Evolutionary conservation across 1,140 invertebrate species (phyloP).

Genomic region (Lethrus apterus): DNA sequence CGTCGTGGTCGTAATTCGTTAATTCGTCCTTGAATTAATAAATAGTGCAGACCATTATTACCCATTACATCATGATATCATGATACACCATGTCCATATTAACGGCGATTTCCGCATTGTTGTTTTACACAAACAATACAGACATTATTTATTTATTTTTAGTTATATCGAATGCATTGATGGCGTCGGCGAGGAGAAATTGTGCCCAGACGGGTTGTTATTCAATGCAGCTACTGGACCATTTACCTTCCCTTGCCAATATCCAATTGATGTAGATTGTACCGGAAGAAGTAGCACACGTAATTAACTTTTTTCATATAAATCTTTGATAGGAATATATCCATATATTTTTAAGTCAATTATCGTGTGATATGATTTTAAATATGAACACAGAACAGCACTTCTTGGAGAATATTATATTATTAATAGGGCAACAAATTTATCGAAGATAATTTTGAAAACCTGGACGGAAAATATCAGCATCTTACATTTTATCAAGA

Average conservation of each 20-base stretch:
- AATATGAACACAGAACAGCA: constrained; percentile 6
- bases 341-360: constrained; percentile 25
- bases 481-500: too few relatives aligned
- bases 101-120: too few relatives aligned
- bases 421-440: too few relatives aligned
- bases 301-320: constrained; percentile 45
- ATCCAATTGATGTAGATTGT: constrained; percentile 76
- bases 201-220: constrained; percentile 77
- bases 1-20: too few relatives aligned
- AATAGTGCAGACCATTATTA: not conserved
- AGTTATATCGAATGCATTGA: constrained; percentile 60
- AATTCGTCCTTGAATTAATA: constrained; percentile 1
- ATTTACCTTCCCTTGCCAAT: constrained; percentile 72
- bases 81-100: not conserved
- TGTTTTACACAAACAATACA: not conserved
- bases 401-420: too few relatives aligned
- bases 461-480: too few relatives aligned
- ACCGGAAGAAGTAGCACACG: constrained; percentile 58
- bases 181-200: constrained; percentile 63
- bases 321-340: constrained; percentile 11
- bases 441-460: too few relatives aligned
- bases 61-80: not conserved
- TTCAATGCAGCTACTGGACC: constrained; percentile 67
- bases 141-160: constrained; percentile 12
- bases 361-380: not conserved